Percentiles rank a stretch among this genome's conserved stretches.
Evolutionary conservation across 1,140 invertebrate genomes (phyloP).

Genomic region (Harpegnathos saltator): DNA sequence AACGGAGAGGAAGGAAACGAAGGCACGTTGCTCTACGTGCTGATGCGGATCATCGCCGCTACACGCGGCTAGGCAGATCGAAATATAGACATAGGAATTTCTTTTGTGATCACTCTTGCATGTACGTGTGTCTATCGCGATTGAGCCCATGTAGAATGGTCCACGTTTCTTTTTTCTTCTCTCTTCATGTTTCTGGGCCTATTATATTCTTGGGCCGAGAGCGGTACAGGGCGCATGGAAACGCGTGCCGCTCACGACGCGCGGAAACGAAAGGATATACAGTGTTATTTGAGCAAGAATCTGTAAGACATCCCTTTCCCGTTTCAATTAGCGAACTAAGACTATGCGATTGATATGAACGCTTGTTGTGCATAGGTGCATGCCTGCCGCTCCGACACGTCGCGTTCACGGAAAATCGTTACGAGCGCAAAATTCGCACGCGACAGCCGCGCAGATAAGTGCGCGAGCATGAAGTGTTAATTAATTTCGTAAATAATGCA

Average conservation of each 20-base stretch:
- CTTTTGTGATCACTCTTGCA: constrained; percentile 5
- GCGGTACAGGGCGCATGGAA: not conserved
- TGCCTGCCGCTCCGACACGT: constrained; percentile 71
- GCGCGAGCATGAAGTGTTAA: no score
- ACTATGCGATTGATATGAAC: constrained; percentile 76
- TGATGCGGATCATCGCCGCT: no score
- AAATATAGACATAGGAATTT: not conserved
- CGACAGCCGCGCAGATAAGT: no score
- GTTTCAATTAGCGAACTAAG: constrained; percentile 78
- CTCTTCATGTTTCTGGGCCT: constrained; percentile 22
- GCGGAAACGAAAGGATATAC: constrained; percentile 58
- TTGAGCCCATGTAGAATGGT: constrained; percentile 57
- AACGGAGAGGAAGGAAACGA: no score
- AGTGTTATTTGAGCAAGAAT: constrained; percentile 80
- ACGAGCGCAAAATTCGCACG: no score
- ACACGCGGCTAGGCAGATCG: no score
- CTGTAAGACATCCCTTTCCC: constrained; percentile 77
- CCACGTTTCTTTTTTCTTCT: constrained; percentile 19
- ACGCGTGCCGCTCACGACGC: constrained; percentile 5
- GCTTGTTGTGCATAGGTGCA: constrained; percentile 32
- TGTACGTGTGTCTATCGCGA: constrained; percentile 35
- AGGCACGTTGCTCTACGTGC: not conserved
- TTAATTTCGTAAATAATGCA: no score
- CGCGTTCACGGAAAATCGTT: not conserved
- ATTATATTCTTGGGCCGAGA: constrained; percentile 39